Evolutionary conservation across 2,888 invertebrate genomes (phyloP), one percentile per base, ranked within the genome.

Genomic region (Macrophya annulata): DNA sequence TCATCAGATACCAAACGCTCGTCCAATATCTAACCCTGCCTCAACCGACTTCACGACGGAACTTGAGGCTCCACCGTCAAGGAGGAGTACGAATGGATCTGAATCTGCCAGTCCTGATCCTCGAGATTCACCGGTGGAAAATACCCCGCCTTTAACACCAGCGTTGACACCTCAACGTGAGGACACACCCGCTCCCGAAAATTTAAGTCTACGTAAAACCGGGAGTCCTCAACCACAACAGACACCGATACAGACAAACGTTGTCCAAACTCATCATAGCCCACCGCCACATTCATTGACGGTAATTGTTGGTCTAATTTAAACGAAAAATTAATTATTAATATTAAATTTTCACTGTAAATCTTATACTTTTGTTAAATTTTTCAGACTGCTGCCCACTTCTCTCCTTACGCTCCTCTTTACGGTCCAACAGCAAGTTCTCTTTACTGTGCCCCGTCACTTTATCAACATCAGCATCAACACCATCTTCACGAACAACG

Each of bases 171-270:
- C 92, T 6, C 91, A 93, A 85, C 88, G 92, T 81, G 92, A 91
- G 85, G 92, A 91, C 85, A 92, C 93, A 8, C 95, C 96, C 0
- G 96, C 96, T 0, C 98, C 98, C 0, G 98, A 98, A 92, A 98
- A 98, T 93, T 94, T 98, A 0, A 97, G 97, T 48, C 94, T 98
- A 89, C 97, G 97, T 90, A 97, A 96, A 89, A 94, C 94, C 12
- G 88, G 92, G 12, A 94, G 94, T 90, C 94, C 93, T 0, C 94
- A 94, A 88, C 71, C 85, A 4, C 92, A 90, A 59, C 89, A 90
- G 72, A 87, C 89, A 10, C 87, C 91, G 82, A 92, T 92, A 85
- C 90, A 92, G 43, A 90, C 92, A 71, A 92, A 93, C 85, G 88
- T 92, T 62, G 92, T 92, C 25, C 93, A 93, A 84, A 89, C 92